These are phyloP conservation scores for Pseudorasbora parva DNA, from an alignment of 2,113 vertebrate genomes.

Conservation along the genomic window DNA sequence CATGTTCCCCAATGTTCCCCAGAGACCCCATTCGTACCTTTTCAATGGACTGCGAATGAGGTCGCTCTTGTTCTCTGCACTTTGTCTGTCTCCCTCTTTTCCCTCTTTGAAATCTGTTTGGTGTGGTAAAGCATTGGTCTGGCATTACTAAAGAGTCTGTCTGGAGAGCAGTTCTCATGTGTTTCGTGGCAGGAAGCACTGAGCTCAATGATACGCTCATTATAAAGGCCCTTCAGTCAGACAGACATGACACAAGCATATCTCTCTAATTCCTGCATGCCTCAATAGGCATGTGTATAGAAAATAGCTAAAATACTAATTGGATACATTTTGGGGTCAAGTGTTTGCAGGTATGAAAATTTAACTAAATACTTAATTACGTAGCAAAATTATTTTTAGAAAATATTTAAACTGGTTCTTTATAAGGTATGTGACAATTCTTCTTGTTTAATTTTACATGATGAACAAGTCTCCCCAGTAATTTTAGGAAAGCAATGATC, in stretches of 20 bases:
- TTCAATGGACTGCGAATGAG: neutral
- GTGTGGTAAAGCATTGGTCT: constrained; percentile 8
- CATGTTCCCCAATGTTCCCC: neutral
- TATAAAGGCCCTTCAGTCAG: constrained; percentile 10
- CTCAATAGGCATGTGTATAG: neutral
- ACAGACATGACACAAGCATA: neutral
- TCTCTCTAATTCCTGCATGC: neutral
- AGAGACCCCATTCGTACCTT: neutral
- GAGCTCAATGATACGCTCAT: constrained; percentile 15
- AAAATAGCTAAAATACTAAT: constrained; percentile 21
- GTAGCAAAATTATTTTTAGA: neutral
- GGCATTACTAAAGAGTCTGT: constrained; percentile 4
- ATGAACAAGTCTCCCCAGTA: neutral
- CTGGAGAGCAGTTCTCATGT: neutral
- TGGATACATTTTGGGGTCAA: constrained; percentile 30
- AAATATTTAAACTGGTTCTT: neutral
- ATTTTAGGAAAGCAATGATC: no score
- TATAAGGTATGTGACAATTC: neutral
- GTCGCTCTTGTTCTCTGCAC: neutral
- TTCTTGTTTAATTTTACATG: no score
- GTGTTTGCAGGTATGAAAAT: neutral
- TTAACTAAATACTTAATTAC: neutral
- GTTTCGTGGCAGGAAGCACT: constrained; percentile 15
- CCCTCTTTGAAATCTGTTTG: constrained; percentile 3
- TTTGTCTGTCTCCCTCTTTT: neutral